phyloP scores from a whole-genome alignment of 2,113 vertebrate genomes.

The Turnix velox region DNA sequence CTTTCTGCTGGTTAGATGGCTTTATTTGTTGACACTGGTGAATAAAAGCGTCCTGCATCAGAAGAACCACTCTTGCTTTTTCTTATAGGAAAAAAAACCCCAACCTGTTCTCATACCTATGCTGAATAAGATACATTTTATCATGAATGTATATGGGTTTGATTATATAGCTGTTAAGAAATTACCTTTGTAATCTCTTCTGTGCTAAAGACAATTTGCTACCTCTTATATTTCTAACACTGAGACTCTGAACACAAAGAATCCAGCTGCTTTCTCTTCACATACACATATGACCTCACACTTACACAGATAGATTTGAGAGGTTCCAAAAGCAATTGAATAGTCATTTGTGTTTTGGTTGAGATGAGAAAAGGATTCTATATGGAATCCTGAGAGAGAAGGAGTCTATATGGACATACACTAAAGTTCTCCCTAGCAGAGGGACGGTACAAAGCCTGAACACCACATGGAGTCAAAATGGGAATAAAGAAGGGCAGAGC shows the following conservation, averaged over 20 bases:
- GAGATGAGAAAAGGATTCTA: neutral
- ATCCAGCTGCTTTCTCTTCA: neutral
- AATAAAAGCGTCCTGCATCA: neutral
- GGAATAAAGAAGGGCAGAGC: neutral
- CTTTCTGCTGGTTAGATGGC: neutral
- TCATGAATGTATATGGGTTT: neutral
- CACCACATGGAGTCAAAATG: neutral
- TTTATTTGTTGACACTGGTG: neutral
- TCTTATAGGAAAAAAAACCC: neutral
- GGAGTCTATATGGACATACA: neutral
- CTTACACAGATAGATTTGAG: accelerated
- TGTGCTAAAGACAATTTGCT: neutral
- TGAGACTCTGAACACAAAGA: neutral
- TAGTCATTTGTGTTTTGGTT: neutral
- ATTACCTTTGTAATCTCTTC: neutral
- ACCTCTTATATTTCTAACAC: neutral
- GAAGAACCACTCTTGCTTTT: neutral
- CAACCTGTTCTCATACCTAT: neutral
- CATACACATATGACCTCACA: too few species aligned
- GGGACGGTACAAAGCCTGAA: neutral
- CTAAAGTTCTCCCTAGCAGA: neutral
- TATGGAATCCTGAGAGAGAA: too few species aligned
- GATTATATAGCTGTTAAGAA: neutral
- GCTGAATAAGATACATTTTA: neutral
- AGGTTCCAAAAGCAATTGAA: neutral